phyloP scores from a whole-genome alignment of 92 coral and sea anemone species.

The Phymanthus crucifer region DNA sequence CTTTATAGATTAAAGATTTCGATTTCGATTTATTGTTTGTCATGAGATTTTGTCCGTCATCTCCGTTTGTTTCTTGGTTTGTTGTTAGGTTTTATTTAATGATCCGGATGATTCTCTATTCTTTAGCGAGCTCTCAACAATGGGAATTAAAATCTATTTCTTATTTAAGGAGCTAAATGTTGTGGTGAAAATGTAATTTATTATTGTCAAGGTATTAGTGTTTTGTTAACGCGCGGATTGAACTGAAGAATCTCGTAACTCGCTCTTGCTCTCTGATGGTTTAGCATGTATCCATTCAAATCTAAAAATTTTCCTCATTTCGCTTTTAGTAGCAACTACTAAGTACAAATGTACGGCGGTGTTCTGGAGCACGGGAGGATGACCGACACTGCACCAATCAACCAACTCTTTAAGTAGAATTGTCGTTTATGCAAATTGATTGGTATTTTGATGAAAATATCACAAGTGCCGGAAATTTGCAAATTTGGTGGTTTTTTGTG shows the following conservation, averaged over 20 bases:
- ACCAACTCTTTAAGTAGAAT: not conserved
- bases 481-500: not conserved
- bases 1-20: too few species aligned
- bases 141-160: not conserved
- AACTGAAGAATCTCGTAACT: not conserved
- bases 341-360: too few species aligned
- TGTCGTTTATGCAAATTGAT: not conserved
- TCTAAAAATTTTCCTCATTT: too few species aligned
- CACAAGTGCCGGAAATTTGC: conserved; percentile 4
- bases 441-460: not conserved
- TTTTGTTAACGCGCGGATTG: not conserved
- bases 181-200: not conserved
- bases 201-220: not conserved
- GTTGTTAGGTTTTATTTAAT: too few species aligned
- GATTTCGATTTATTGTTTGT: too few species aligned
- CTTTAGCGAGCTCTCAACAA: not conserved
- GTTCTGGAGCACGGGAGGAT: not conserved
- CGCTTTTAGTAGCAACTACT: too few species aligned
- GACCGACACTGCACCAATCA: not conserved
- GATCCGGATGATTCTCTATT: too few species aligned
- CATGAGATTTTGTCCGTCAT: too few species aligned
- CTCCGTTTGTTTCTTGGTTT: too few species aligned
- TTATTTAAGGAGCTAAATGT: not conserved
- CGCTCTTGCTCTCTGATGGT: too few species aligned
- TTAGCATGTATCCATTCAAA: too few species aligned